Conservation (phyloP, 2,113 vertebrate species). For the Hippoglossus stenolepis region DNA sequence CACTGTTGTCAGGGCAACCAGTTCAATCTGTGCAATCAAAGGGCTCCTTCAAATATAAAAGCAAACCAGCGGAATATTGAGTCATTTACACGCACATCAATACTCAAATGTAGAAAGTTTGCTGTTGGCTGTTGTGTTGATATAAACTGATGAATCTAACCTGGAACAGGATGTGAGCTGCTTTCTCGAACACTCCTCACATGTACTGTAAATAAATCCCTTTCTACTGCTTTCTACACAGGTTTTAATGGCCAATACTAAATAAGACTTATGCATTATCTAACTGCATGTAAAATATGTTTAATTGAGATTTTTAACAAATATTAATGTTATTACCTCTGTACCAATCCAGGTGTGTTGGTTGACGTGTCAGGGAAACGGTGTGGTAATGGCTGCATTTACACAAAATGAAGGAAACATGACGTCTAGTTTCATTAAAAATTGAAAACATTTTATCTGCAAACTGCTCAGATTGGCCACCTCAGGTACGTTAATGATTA, state of each 20-base stretch:
- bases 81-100: slow-evolving; percentile 1
- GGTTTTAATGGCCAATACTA: slow-evolving; percentile 25
- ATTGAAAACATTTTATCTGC: background rate
- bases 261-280: slow-evolving; percentile 47
- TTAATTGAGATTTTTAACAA: slow-evolving; percentile 8
- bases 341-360: slow-evolving; percentile 2
- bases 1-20: slow-evolving; percentile 17
- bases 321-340: slow-evolving; percentile 29
- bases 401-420: slow-evolving; percentile 10
- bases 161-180: no score
- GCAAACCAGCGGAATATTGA: slow-evolving; percentile 50
- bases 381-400: slow-evolving; percentile 32
- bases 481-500: background rate
- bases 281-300: slow-evolving; percentile 41
- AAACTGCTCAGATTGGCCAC: background rate
- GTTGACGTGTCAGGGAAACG: slow-evolving; percentile 30
- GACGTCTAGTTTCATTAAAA: background rate
- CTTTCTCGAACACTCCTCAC: no score
- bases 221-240: no score
- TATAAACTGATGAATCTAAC: no score
- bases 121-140: no score
- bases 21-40: slow-evolving; percentile 62
- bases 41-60: slow-evolving; percentile 68
- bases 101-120: background rate
- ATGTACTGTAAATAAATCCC: no score